phyloP scores from a whole-genome alignment of 2,888 invertebrate species.

The Oscheius onirici region DNA sequence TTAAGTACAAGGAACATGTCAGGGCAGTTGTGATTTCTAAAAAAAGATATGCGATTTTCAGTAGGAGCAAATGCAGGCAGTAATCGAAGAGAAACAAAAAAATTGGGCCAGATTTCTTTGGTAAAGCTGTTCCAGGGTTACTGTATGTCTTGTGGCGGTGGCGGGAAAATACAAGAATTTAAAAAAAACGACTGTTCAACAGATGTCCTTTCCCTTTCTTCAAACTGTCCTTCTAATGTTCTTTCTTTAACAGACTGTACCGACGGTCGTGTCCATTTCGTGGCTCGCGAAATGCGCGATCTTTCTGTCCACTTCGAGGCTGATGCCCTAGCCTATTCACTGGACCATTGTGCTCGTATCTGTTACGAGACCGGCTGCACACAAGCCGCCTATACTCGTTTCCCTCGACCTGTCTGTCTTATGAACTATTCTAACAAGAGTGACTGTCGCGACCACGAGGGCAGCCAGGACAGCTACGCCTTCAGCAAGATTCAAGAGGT shows the following conservation, averaged over 20 bases:
- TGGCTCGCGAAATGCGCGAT: slow-evolving; percentile 57
- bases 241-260: slow-evolving; percentile 43
- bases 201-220: not conserved
- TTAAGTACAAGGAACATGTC: no score
- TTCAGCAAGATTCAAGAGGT: slow-evolving; percentile 66
- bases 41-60: no score
- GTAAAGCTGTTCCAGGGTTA: no score
- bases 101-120: no score
- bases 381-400: slow-evolving; percentile 67
- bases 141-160: no score
- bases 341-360: slow-evolving; percentile 65
- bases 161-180: no score
- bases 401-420: slow-evolving; percentile 70
- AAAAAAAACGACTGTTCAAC: no score
- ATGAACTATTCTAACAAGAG: slow-evolving; percentile 57
- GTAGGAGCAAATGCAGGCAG: no score
- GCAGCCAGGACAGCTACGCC: slow-evolving; percentile 32
- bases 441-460: slow-evolving; percentile 35
- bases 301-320: slow-evolving; percentile 62
- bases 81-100: no score
- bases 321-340: slow-evolving; percentile 62
- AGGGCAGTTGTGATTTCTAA: no score
- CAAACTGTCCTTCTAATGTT: not conserved
- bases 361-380: slow-evolving; percentile 64
- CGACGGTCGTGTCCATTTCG: slow-evolving; percentile 56